Evolutionary conservation across 2,797 vertebrate species (phyloP), one percentile per base, ranked within the genome.

Genomic region (Micrastur ruficollis): DNA sequence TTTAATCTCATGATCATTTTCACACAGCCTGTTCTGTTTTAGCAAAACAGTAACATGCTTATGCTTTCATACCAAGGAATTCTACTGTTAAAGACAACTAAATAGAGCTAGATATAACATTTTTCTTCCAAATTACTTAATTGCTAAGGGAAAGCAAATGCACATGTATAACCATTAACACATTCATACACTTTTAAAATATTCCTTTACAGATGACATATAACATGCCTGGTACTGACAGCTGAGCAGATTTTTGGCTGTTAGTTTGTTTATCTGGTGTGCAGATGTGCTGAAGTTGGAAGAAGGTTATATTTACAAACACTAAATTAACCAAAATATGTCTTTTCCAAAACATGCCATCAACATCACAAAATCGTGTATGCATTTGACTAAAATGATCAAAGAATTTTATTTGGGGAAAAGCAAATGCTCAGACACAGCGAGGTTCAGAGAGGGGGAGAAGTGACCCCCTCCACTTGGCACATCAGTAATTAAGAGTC

Each of bases 1-100:
- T 81, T 92, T 90, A 81, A 73, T 95, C 73, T 89, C 47, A 53
- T 31, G 66, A 89, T 86, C 55, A 31, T 29, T 79, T 72, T 63
- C 50, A 80, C 14, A 47, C 11, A 75, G 25, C 72, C 76, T 74
- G 19, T 66, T 86, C 67, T 81, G 14, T 67, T 86, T 74, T 53
- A 79, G 40, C 12, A 70, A 75, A 92, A 84, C 14, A 31, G 4
- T 49, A 87, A 53, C 13, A 53, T 36, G 42, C 3, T 27, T 84
- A 23, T 66, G 19, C 11, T 82, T 95, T 82, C 52, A 53, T 61
- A 76, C 3, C 36, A 59, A 61, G 36, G 81, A 88, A 70, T 73
- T 81, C 27, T 20, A 56, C 8, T n/a, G 42, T 32, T 61, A 50
- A 87, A 92, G 80, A 3, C 6, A 75, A 61, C 11, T 31, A 65